Base-by-base conservation (phyloP, 2,797 vertebrate genomes). In the Ptychobarbus kaznakovi region DNA sequence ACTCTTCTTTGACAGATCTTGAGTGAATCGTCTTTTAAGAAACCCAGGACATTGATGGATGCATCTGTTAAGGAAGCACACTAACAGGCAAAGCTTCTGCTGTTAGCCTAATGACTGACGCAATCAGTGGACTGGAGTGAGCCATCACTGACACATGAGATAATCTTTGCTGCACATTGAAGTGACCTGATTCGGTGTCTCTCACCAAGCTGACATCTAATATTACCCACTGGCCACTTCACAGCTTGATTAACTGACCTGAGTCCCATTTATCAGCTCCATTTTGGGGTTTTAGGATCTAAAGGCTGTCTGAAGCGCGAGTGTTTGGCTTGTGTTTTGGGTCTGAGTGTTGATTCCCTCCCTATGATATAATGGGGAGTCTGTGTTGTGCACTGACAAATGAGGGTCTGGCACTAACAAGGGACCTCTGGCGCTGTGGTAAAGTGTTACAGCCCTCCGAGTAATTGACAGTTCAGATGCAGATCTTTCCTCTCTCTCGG, bases 31-130 rank as follows among this genome's bases (percentile, higher is more conserved):
- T 20, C 51, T 58, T 58, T n/a, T 40, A 32, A 25, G 10, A 32
- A 10, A 22, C 51, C 2, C 18, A n/a, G 28, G 56, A 82, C 40
- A 12, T 32, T 74, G 69, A 74, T 25, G 20, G 53, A 73, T 63
- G 40, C 35, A 51, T 83, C 40, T 74, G 66, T 72, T 75, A 53
- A 56, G 42, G 63, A 53, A 86, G 7, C 69, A 68, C 40, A 69
- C 69, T 82, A 81, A 82, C 68, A 83, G n/a, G 69, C 87, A 76
- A 66, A 81, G 56, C 25, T 32, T 1, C 40, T 76, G 73, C 66
- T 88, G 84, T 68, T 83, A 86, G 83, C 80, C 22, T 8, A 84
- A 89, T 91, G 91, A 92, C 73, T 92, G 90, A 92, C 82, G 86
- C 79, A 51, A 80, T 86, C 86, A 78, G 77, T 25, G 49, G 51